Evolutionary conservation across 1,140 invertebrate genomes (phyloP).

Genomic region (Heliconius melpomene): DNA sequence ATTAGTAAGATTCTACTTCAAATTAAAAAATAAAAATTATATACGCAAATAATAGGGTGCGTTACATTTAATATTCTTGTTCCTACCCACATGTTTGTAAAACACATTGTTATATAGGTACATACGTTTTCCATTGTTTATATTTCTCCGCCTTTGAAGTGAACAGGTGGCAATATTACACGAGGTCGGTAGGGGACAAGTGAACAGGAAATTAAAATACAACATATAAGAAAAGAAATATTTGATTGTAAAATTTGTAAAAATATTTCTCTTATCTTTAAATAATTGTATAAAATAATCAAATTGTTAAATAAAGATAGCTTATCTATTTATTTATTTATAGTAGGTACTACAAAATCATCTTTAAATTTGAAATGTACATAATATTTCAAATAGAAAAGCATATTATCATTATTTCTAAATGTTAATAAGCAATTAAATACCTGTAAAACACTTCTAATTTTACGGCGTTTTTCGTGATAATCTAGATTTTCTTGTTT

Average conservation of each 20-base stretch:
- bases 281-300: background rate
- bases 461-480: too few relatives aligned
- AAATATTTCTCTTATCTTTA: background rate
- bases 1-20: too few relatives aligned
- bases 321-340: too few relatives aligned
- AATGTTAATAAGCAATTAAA: too few relatives aligned
- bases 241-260: background rate
- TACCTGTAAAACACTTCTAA: too few relatives aligned
- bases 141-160: conserved; percentile 1
- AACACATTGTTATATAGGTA: too few relatives aligned
- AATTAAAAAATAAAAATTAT: too few relatives aligned
- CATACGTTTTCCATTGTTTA: background rate
- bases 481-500: too few relatives aligned
- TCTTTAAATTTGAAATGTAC: too few relatives aligned
- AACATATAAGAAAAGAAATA: background rate
- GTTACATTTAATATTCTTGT: background rate
- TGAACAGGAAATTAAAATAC: background rate
- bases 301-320: background rate
- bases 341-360: too few relatives aligned
- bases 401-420: too few relatives aligned
- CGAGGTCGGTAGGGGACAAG: background rate
- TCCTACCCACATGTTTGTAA: background rate
- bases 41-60: background rate
- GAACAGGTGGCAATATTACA: conserved; percentile 10
- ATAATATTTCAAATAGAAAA: too few relatives aligned